Evolutionary conservation across 2,113 vertebrate genomes (phyloP).

Genomic region (Cyphotilapia sp.): DNA sequence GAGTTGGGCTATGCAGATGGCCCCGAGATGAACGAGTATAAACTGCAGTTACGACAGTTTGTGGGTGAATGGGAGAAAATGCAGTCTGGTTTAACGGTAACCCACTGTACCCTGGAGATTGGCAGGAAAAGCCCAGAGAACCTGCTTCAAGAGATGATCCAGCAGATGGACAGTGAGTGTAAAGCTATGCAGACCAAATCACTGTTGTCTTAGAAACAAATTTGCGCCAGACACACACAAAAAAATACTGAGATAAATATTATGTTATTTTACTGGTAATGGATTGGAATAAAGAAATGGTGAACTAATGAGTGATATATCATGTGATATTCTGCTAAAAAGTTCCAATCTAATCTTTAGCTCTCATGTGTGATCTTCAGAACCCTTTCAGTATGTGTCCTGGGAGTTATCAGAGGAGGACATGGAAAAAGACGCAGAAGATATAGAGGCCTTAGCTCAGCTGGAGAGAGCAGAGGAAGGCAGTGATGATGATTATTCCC

Average conservation of each 20-base stretch:
- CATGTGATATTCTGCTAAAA: background rate
- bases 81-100: constrained; percentile 41
- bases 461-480: constrained; percentile 52
- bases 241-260: background rate
- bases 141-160: constrained; percentile 72
- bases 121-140: constrained; percentile 71
- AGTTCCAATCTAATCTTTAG: background rate
- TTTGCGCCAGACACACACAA: background rate
- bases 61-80: constrained; percentile 65
- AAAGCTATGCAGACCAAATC: background rate
- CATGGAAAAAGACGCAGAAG: constrained; percentile 80
- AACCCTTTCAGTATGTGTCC: constrained; percentile 73
- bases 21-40: constrained; percentile 77
- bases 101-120: constrained; percentile 70
- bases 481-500: constrained; percentile 56
- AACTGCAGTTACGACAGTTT: constrained; percentile 65
- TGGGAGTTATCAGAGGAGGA: constrained; percentile 75
- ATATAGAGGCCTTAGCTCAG: constrained; percentile 67
- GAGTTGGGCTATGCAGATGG: constrained; percentile 75
- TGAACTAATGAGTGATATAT: background rate
- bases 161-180: constrained; percentile 83
- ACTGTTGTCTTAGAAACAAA: background rate
- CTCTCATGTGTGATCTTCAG: constrained; percentile 52
- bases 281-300: background rate
- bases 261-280: background rate